A percentile compares a stretch with the other conserved stretches of the same genome.
These are phyloP conservation scores for Marcusenius ussheri DNA, from an alignment of 2,113 vertebrate species.

Conservation along the genomic window DNA sequence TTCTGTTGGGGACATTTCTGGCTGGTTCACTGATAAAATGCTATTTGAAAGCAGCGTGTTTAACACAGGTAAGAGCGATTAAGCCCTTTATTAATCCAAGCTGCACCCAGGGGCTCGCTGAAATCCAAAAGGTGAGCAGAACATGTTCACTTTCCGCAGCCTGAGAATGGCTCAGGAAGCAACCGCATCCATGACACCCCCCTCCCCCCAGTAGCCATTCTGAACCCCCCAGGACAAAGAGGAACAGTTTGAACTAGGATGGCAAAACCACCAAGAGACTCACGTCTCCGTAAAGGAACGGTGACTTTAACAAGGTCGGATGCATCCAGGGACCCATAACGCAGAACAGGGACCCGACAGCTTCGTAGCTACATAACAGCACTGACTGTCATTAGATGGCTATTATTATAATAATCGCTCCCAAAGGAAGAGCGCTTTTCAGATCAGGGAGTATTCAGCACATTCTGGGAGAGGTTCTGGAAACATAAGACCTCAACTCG, in stretches of 20 bases:
- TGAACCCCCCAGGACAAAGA: not conserved
- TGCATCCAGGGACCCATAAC: not conserved
- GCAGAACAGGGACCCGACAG: not conserved
- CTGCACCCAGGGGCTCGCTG: not conserved
- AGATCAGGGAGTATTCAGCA: slow-evolving; percentile 1
- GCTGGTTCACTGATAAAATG: not conserved
- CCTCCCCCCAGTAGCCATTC: not conserved
- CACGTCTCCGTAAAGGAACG: not conserved
- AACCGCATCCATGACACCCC: not conserved
- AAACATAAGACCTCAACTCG: not conserved
- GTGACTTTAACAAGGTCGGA: not conserved
- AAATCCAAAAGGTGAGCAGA: not conserved
- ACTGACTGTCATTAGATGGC: not conserved
- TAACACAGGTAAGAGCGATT: not conserved
- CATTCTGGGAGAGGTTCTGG: not conserved
- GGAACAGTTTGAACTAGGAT: not conserved
- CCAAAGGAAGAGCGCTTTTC: not conserved
- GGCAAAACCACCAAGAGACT: not conserved
- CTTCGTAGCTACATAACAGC: not conserved
- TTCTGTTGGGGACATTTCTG: not conserved
- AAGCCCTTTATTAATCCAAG: not conserved
- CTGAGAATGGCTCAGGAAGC: not conserved
- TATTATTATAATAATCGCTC: not conserved
- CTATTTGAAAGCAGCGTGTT: too few relatives aligned
- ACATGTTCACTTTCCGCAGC: not conserved